A percentile compares a stretch with the other conserved stretches of the same genome.
These are phyloP conservation scores for Morus bassanus DNA, from an alignment of 2,797 vertebrate species.

Conservation along the genomic window DNA sequence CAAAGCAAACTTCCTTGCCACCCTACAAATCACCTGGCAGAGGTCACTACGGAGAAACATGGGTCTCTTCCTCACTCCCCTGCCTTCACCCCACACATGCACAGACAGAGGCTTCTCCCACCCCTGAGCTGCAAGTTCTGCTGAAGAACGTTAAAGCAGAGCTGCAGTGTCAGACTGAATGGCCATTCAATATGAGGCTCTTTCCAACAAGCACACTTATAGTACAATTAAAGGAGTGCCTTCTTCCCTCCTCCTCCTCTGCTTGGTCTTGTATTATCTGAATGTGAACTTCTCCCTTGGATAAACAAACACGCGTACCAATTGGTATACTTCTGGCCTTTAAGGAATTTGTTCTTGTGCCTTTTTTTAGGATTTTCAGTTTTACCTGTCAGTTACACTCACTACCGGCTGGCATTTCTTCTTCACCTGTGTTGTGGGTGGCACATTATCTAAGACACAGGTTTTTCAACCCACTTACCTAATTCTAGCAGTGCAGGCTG, in stretches of 20 bases:
- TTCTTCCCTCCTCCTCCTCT: not conserved
- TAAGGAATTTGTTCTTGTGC: not conserved
- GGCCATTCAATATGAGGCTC: not conserved
- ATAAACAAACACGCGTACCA: not conserved
- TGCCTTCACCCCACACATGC: not conserved
- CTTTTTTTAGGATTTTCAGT: not conserved
- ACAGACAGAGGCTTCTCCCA: not conserved
- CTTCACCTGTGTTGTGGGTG: not conserved
- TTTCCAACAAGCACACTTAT: not conserved
- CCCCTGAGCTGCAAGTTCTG: slow-evolving; percentile 8
- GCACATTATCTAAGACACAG: not conserved
- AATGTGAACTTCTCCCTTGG: not conserved
- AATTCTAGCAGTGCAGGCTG: slow-evolving; percentile 5
- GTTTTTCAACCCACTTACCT: slow-evolving; percentile 38
- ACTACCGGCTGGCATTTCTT: not conserved
- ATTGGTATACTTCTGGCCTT: not conserved
- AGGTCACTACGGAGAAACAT: not conserved
- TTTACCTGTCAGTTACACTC: slow-evolving; percentile 30
- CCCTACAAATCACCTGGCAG: not conserved
- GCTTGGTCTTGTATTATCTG: not conserved
- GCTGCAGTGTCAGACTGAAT: not conserved
- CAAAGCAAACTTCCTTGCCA: not conserved
- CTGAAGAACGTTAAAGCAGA: not conserved
- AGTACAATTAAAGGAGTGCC: slow-evolving; percentile 22
- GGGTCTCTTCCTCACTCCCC: not conserved